Percentiles rank a stretch among this genome's conserved stretches.
These are phyloP conservation scores for Heliconius hewitsoni DNA, from an alignment of 1,140 invertebrate genomes.

Conservation along the genomic window DNA sequence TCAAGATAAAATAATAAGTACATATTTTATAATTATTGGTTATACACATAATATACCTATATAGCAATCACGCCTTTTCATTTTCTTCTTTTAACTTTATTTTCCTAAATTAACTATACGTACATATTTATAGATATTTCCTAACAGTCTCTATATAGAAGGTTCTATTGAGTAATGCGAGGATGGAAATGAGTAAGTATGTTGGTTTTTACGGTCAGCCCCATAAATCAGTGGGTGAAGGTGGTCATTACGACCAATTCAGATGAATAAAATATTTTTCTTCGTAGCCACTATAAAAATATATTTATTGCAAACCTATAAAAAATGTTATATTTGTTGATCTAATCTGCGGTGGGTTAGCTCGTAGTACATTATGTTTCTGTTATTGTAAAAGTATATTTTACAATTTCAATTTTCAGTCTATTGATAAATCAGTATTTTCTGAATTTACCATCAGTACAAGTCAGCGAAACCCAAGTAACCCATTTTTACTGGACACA, in stretches of 20 bases:
- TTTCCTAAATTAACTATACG: no score
- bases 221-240: conserved; percentile 30
- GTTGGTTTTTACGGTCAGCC: conserved; percentile 22
- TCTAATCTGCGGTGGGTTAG: neutral
- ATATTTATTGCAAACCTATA: conserved; percentile 22
- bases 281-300: conserved; percentile 18
- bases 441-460: neutral
- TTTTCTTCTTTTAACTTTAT: no score
- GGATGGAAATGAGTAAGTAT: conserved; percentile 20
- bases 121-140: neutral
- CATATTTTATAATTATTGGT: no score
- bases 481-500: neutral
- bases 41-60: no score
- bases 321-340: conserved; percentile 17
- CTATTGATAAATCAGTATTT: neutral
- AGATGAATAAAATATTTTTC: conserved; percentile 26
- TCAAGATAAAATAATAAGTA: no score
- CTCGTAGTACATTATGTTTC: neutral
- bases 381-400: neutral
- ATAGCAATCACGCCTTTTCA: no score
- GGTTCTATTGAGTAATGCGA: neutral
- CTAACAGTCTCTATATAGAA: neutral
- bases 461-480: neutral
- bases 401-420: neutral
- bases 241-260: conserved; percentile 31